Percentiles rank a stretch among this genome's conserved stretches.
Evolutionary conservation across 2,797 vertebrate species (phyloP).

Genomic region (Schizothorax lantsangensis): DNA sequence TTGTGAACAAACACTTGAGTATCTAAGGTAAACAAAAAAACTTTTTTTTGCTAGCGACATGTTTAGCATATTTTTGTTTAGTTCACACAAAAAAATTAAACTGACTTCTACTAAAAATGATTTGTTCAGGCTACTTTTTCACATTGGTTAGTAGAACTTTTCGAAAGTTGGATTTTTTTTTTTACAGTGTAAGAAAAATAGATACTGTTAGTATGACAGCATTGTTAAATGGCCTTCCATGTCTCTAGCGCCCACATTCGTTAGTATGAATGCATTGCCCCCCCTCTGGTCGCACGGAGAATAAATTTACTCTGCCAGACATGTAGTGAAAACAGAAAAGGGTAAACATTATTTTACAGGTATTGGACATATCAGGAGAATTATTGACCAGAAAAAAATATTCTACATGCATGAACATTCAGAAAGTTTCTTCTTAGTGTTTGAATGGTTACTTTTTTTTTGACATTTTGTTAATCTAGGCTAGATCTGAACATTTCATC

Average conservation of each 20-base stretch:
- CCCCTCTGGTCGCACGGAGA: neutral
- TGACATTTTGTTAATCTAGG: neutral
- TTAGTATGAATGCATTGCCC: neutral
- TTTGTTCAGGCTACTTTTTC: too few relatives aligned
- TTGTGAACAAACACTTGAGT: too few relatives aligned
- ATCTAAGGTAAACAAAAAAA: too few relatives aligned
- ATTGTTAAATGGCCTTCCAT: neutral
- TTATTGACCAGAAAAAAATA: neutral
- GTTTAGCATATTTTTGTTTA: too few relatives aligned
- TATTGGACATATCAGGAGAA: neutral
- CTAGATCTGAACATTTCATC: neutral
- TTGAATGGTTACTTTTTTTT: neutral
- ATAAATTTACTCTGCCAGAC: neutral
- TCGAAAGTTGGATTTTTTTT: too few relatives aligned
- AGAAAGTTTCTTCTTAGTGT: neutral
- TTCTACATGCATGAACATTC: too few relatives aligned
- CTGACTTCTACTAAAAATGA: too few relatives aligned
- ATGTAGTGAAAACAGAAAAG: neutral
- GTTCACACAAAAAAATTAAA: too few relatives aligned
- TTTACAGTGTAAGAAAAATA: neutral
- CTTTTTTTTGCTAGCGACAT: too few relatives aligned
- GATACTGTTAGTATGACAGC: neutral
- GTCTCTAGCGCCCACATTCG: neutral
- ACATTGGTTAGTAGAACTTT: too few relatives aligned
- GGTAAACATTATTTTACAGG: neutral